phyloP scores from a whole-genome alignment of 2,888 invertebrate species.

The Folsomia candida region DNA sequence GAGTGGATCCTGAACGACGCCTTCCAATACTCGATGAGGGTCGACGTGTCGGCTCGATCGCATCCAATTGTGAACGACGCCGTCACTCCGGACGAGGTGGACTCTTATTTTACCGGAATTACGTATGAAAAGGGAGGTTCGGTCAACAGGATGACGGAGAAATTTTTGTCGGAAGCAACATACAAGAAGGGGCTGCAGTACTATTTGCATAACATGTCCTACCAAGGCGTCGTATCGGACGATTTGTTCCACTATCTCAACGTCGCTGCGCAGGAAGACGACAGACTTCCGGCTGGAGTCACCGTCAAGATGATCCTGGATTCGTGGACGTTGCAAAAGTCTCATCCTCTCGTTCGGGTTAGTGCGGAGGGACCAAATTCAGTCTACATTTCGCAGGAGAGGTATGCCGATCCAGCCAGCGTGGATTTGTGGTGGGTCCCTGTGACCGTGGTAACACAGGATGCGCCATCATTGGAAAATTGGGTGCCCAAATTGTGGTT shows the following conservation, averaged over 20 bases:
- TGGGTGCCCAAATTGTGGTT: no score
- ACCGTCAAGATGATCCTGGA: constrained; percentile 62
- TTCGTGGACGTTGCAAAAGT: constrained; percentile 56
- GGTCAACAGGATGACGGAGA: constrained; percentile 85
- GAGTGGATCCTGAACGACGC: background rate
- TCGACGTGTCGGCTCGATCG: background rate
- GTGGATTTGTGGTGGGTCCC: no score
- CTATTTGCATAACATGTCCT: constrained; percentile 60
- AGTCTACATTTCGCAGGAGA: constrained; percentile 17
- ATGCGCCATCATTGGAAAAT: no score
- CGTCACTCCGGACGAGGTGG: background rate
- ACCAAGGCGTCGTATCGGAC: constrained; percentile 67
- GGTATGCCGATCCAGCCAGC: no score
- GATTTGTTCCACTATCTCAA: constrained; percentile 79
- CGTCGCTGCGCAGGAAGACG: constrained; percentile 63
- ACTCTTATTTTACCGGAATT: background rate
- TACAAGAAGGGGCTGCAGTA: constrained; percentile 67
- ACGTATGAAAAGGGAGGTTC: constrained; percentile 52
- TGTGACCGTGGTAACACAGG: no score
- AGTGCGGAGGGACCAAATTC: background rate
- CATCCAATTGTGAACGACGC: constrained; percentile 6
- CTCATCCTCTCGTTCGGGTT: constrained; percentile 51
- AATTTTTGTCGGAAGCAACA: constrained; percentile 72
- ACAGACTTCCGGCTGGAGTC: constrained; percentile 56
- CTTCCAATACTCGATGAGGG: background rate